These are phyloP conservation scores for Hydrolagus colliei DNA, from an alignment of 2,797 vertebrate genomes.

Conservation along the genomic window DNA sequence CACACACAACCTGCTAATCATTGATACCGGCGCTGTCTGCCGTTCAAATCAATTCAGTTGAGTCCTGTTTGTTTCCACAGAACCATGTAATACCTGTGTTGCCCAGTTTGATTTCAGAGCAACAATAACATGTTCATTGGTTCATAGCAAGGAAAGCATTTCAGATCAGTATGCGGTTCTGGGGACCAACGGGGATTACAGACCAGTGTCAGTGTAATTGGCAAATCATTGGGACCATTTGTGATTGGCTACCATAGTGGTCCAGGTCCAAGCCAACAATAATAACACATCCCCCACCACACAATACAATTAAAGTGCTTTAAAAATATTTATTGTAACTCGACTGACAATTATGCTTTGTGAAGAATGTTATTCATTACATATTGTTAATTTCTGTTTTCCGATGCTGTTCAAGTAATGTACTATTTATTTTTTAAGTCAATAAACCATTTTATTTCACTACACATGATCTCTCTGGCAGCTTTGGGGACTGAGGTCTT, in stretches of 20 bases:
- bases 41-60: background rate
- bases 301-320: conserved; percentile 26
- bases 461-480: background rate
- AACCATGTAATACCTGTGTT: background rate
- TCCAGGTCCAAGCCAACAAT: background rate
- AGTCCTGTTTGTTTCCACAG: background rate
- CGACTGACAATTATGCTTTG: conserved; percentile 31
- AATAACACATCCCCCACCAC: conserved; percentile 16
- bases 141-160: background rate
- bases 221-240: background rate
- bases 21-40: too few species aligned
- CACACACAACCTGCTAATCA: too few species aligned
- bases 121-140: background rate
- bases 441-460: conserved; percentile 34
- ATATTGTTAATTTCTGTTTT: conserved; percentile 33
- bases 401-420: conserved; percentile 33
- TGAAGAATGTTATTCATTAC: conserved; percentile 32
- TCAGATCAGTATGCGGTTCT: background rate
- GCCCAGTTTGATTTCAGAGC: background rate
- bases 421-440: conserved; percentile 35
- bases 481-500: too few species aligned
- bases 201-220: background rate
- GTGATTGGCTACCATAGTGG: background rate
- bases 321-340: conserved; percentile 33
- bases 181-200: background rate